Evolutionary conservation across 2,113 vertebrate species (phyloP), one percentile per base, ranked within the genome.

Genomic region (Albula glossodonta): DNA sequence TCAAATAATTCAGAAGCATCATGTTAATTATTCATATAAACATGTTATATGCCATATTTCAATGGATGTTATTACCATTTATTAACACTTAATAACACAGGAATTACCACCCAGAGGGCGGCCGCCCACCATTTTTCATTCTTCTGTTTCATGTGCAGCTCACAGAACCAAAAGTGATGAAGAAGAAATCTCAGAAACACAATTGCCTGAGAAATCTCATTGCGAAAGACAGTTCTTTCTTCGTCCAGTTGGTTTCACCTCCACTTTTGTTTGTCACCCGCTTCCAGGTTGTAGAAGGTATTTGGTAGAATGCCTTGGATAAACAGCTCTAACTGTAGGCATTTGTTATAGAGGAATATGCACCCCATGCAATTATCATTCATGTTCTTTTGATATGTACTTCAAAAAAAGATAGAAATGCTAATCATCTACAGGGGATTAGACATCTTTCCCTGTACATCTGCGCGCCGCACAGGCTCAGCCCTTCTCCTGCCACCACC

Each of bases 401-500:
- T 66, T 66, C 22, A 19, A 66, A 66, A 66, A 66, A 60, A 60
- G 12, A 56, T 41, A 41, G 31, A 11, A 66, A 66, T 15, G 22
- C 60, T 19, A 66, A 66, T 66, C 60, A 22, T 66, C 60, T 66
- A 66, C 60, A 66, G 22, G 60, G 60, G 60, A 66, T 66, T 19
- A 66, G 60, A 19, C 60, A 22, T 66, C 9, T 66, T 25, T n/a
- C 66, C n/a, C 31, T 48, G 31, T 41, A 41, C 31, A 41, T 41
- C 74, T 25, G 4, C 13, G 1, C 74, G 7, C 74, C 10, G 3
- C 74, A n/a, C 25, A 41, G 22, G 25, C 13, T 48, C 83, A 86
- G 19, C 63, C 31, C 63, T 56, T 49, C 15, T 13, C 19, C 86
- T 83, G 56, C 78, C 87, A 78, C 78, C 15, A 78, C 85, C 60